A percentile compares a stretch with the other conserved stretches of the same genome.
These are phyloP conservation scores for Tachycineta bicolor DNA, from an alignment of 2,113 vertebrate genomes.

Conservation along the genomic window DNA sequence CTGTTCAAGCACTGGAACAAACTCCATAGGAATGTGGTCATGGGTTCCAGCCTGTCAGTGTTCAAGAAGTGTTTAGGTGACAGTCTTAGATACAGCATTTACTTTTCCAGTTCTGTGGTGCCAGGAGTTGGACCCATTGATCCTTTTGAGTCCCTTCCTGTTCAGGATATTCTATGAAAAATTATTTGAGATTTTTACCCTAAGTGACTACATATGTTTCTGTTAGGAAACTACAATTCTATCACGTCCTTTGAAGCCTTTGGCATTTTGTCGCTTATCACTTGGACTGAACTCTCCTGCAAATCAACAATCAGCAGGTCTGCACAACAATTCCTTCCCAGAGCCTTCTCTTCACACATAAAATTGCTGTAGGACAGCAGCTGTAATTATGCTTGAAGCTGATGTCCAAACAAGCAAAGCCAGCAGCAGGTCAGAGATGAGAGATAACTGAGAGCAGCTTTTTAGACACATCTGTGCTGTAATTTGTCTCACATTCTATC, in stretches of 20 bases:
- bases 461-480: background rate
- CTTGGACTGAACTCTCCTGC: background rate
- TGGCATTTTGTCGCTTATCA: background rate
- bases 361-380: background rate
- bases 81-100: background rate
- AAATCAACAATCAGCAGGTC: background rate
- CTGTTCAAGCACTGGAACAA: background rate
- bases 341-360: background rate
- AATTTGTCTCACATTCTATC: constrained; percentile 11
- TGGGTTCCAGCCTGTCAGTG: background rate
- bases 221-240: background rate
- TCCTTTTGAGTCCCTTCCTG: background rate
- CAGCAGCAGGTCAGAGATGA: background rate
- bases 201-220: background rate
- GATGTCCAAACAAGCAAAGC: background rate
- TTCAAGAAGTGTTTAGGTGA: background rate
- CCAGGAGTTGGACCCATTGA: background rate
- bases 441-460: background rate
- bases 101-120: background rate
- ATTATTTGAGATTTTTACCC: background rate
- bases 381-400: background rate
- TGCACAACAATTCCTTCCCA: background rate
- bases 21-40: background rate
- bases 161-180: background rate
- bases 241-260: background rate